Percentiles rank a stretch among this genome's conserved stretches.
Evolutionary conservation across 2,888 invertebrate species (phyloP).

Genomic region (Eledone cirrhosa): DNA sequence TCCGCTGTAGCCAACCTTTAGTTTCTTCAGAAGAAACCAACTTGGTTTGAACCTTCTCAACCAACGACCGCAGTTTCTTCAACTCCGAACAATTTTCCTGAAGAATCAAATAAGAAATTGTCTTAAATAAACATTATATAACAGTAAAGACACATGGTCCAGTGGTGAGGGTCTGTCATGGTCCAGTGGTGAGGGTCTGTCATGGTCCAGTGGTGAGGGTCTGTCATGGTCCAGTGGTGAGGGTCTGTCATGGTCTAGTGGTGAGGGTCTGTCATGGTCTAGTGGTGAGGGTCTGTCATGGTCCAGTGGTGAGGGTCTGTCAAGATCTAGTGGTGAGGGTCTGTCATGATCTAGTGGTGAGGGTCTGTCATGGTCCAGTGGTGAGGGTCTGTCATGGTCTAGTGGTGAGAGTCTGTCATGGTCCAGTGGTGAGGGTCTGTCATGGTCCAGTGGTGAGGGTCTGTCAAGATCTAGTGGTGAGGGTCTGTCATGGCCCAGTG

Average conservation of each 20-base stretch:
- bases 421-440: neutral
- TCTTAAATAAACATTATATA: too few relatives aligned
- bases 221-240: neutral
- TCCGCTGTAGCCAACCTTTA: slow-evolving; percentile 63
- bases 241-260: neutral
- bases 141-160: neutral
- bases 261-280: neutral
- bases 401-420: neutral
- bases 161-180: neutral
- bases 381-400: neutral
- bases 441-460: neutral
- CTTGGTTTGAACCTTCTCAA: slow-evolving; percentile 51
- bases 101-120: neutral
- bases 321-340: neutral
- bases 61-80: slow-evolving; percentile 47
- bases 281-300: neutral
- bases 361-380: neutral
- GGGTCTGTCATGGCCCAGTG: neutral
- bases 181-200: neutral
- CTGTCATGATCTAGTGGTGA: neutral
- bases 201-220: neutral
- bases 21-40: slow-evolving; percentile 56
- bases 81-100: slow-evolving; percentile 50
- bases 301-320: neutral
- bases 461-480: neutral